Evolutionary conservation across 2,797 vertebrate species (phyloP), one percentile per base, ranked within the genome.

Genomic region (Mallotus villosus): DNA sequence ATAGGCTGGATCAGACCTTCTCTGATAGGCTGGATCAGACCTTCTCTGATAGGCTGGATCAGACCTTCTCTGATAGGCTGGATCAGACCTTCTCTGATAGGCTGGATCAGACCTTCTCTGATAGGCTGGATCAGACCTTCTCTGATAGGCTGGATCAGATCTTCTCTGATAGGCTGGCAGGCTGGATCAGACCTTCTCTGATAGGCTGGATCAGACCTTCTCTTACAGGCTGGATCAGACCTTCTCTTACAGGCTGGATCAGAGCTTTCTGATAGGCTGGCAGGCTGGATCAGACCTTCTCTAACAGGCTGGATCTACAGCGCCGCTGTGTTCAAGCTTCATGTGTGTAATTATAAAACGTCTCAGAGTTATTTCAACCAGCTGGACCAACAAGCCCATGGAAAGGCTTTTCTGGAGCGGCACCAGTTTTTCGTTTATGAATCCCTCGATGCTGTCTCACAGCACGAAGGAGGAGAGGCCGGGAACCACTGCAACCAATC

Each of bases 401-500:
- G 84, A 85, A 81, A 80, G 73, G 66, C 76, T 88, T 88, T 92
- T 88, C 88, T 87, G 88, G 87, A 83, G 41, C 69, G 79, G 81
- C 85, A 88, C 75, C 89, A 87, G 76, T 65, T 21, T 87, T 88
- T 91, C 84, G 81, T 88, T 91, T 92, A 91, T 90, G 83, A 91
- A 89, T 90, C 88, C 86, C 87, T 82, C 75, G 84, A 78, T 81
- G 77, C 81, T 79, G 80, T 87, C 86, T 86, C 82, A 78, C 77
- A 79, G 84, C 79, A 86, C 69, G 74, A 80, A 88, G 83, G 69
- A 76, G 78, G 72, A 72, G 8, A 76, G 79, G 87, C 82, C 82
- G 86, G 83, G 82, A 89, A 87, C 82, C 86, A 82, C 84, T 90
- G 89, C 85, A 91, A 84, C 89, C 87, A 90, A 92, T 92, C 89